Conservation (phyloP, 2,888 invertebrate species). For the Galeruca laticollis region DNA sequence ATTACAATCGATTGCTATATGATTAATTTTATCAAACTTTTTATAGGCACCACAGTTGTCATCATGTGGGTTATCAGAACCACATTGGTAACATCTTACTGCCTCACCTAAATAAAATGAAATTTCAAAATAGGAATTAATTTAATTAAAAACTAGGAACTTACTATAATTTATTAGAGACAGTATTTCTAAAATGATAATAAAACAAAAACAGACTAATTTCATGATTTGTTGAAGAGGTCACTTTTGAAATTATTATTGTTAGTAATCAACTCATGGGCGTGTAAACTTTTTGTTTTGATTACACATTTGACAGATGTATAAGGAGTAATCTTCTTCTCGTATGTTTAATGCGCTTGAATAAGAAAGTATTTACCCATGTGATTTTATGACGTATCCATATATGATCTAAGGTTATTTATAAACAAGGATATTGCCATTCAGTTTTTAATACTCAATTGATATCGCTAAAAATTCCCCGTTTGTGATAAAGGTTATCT, state of each 20-base stretch:
- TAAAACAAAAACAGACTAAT: not conserved
- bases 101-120: conserved; percentile 69
- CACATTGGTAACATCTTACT: conserved; percentile 94
- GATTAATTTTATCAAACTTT: conserved; percentile 84
- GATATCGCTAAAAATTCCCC: no score
- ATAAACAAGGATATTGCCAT: no score
- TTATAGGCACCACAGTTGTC: conserved; percentile 93
- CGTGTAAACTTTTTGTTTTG: conserved; percentile 1
- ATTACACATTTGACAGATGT: not conserved
- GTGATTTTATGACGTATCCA: no score
- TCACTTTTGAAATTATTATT: not conserved
- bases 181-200: conserved; percentile 11
- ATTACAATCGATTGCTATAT: conserved; percentile 93
- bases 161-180: conserved; percentile 10
- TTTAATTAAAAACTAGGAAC: not conserved
- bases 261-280: conserved; percentile 14
- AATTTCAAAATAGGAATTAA: not conserved
- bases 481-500: no score
- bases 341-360: no score
- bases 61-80: conserved; percentile 83
- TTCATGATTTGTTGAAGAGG: not conserved
- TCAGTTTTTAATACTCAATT: no score
- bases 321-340: no score
- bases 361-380: no score
- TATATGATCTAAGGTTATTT: no score